These are phyloP conservation scores for Hyperoplus lanceolatus DNA, from an alignment of 2,797 vertebrate species.

Conservation along the genomic window DNA sequence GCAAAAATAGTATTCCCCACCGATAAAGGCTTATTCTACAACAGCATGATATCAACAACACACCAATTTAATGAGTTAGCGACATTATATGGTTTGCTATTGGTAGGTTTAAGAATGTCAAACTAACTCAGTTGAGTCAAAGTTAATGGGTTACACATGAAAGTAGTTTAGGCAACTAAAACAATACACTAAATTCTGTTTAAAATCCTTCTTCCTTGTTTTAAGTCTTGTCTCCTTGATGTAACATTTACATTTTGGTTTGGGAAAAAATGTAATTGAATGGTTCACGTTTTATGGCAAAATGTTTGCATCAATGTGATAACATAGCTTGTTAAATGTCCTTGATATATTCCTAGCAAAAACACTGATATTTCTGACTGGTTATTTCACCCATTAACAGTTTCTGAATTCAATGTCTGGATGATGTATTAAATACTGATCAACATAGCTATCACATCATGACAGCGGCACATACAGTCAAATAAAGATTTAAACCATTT, in stretches of 20 bases:
- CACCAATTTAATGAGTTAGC: conserved; percentile 7
- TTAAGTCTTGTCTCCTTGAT: not conserved
- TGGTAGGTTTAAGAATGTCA: not conserved
- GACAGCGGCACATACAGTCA: not conserved
- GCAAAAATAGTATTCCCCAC: not conserved
- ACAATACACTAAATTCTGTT: not conserved
- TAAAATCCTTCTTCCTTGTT: not conserved
- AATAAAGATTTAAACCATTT: not conserved
- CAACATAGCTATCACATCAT: conserved; percentile 3
- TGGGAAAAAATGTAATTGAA: not conserved
- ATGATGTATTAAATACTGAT: not conserved
- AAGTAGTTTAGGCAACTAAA: conserved; percentile 4
- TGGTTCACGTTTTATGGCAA: not conserved
- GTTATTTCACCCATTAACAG: not conserved
- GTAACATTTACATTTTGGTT: not conserved
- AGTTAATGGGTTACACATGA: conserved; percentile 7
- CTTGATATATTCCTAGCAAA: not conserved
- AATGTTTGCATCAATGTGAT: not conserved
- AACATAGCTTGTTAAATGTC: not conserved
- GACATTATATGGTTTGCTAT: not conserved
- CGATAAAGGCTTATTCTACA: conserved; percentile 7
- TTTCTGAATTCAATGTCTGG: not conserved
- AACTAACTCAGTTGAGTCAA: conserved; percentile 8
- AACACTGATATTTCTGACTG: not conserved
- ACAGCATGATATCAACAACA: not conserved